Evolutionary conservation across 2,797 vertebrate genomes (phyloP).

Genomic region (Denticeps clupeoides): DNA sequence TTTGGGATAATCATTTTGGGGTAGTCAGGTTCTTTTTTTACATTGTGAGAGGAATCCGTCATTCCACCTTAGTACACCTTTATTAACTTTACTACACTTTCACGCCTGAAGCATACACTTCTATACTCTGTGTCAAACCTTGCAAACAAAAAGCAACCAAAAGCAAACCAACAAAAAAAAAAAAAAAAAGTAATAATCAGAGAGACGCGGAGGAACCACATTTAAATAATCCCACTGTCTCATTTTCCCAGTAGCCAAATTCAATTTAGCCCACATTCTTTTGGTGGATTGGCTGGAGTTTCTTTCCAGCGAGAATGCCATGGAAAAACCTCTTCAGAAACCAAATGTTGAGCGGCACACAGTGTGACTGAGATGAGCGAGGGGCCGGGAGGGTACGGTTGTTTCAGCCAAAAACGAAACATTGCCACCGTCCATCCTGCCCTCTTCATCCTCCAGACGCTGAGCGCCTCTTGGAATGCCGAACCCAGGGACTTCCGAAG

Average conservation of each 20-base stretch:
- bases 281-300: conserved; percentile 29
- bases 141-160: conserved; percentile 1
- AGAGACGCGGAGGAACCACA: conserved; percentile 20
- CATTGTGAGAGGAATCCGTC: too few species aligned
- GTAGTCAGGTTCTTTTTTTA: too few species aligned
- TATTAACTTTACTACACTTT: too few species aligned
- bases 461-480: not conserved
- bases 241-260: conserved; percentile 28
- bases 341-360: conserved; percentile 13
- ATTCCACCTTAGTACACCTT: too few species aligned
- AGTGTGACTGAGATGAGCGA: conserved; percentile 11
- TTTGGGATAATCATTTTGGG: too few species aligned
- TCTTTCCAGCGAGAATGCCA: conserved; percentile 35
- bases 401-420: too few species aligned
- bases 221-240: conserved; percentile 26
- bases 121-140: too few species aligned
- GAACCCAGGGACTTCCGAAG: not conserved
- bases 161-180: conserved; percentile 5
- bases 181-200: conserved; percentile 29
- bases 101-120: too few species aligned
- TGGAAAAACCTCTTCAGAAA: conserved; percentile 29
- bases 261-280: conserved; percentile 28
- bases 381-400: not conserved
- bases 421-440: too few species aligned
- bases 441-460: too few species aligned